These are phyloP conservation scores for Dipodomys ordii DNA, from an alignment of 2,113 vertebrate species.

Conservation along the genomic window DNA sequence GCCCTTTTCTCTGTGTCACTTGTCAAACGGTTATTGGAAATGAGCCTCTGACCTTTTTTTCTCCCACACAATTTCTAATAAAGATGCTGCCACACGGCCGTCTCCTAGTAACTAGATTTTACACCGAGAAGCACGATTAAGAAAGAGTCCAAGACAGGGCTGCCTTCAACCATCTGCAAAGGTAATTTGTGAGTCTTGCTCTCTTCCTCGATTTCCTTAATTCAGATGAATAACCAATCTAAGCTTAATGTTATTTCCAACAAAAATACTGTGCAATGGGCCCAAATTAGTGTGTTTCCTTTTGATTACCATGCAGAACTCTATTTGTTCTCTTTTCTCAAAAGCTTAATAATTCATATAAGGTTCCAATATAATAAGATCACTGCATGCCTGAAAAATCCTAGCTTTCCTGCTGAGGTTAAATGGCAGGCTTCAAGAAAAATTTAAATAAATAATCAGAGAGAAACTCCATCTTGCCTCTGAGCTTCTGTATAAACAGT, in stretches of 20 bases:
- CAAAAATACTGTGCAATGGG: slow-evolving; percentile 66
- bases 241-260: slow-evolving; percentile 63
- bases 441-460: slow-evolving; percentile 72
- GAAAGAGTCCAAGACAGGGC: slow-evolving; percentile 61
- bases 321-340: slow-evolving; percentile 70
- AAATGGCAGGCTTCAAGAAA: slow-evolving; percentile 69
- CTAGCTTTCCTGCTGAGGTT: slow-evolving; percentile 46
- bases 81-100: slow-evolving; percentile 65
- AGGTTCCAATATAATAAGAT: slow-evolving; percentile 63
- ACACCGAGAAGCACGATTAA: slow-evolving; percentile 72
- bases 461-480: slow-evolving; percentile 52
- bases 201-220: slow-evolving; percentile 49
- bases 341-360: slow-evolving; percentile 72
- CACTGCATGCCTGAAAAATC: slow-evolving; percentile 50
- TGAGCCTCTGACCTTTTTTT: slow-evolving; percentile 75
- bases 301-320: slow-evolving; percentile 76
- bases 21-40: slow-evolving; percentile 77
- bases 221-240: slow-evolving; percentile 70
- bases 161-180: slow-evolving; percentile 46
- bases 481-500: slow-evolving; percentile 52
- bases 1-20: slow-evolving; percentile 71
- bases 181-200: slow-evolving; percentile 58
- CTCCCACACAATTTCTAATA: slow-evolving; percentile 75
- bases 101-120: slow-evolving; percentile 77
- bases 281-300: slow-evolving; percentile 74